phyloP scores from a whole-genome alignment of 1,140 invertebrate genomes.

The Apis florea region DNA sequence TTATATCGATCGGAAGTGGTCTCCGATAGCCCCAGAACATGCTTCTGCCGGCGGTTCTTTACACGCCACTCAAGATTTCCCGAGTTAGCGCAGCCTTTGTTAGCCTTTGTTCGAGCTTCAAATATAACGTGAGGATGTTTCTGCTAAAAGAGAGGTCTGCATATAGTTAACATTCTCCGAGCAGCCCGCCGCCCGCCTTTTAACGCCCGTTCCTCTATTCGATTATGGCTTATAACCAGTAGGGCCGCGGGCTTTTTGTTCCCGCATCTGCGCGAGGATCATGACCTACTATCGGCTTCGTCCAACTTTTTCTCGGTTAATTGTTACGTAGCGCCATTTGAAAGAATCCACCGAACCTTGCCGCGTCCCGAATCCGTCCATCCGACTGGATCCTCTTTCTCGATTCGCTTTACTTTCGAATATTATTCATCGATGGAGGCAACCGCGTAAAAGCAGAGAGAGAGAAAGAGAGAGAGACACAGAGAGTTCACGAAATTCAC shows the following conservation, averaged over 20 bases:
- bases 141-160: slow-evolving; percentile 88
- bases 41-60: slow-evolving; percentile 84
- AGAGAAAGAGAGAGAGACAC: too few species aligned
- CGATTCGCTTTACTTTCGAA: not conserved
- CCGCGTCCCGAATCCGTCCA: not conserved
- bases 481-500: too few species aligned
- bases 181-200: not conserved
- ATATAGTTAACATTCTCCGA: slow-evolving; percentile 73
- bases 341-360: not conserved
- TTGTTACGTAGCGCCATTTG: not conserved
- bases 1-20: slow-evolving; percentile 81
- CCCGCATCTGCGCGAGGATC: not conserved
- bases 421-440: too few species aligned
- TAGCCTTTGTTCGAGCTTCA: slow-evolving; percentile 92
- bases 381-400: not conserved
- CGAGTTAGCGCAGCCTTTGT: slow-evolving; percentile 93
- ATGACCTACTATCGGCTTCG: not conserved
- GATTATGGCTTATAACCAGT: not conserved
- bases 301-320: not conserved
- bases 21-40: slow-evolving; percentile 82
- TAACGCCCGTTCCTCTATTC: slow-evolving; percentile 4
- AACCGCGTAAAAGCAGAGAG: too few species aligned
- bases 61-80: slow-evolving; percentile 88
- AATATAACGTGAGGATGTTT: slow-evolving; percentile 98
- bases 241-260: not conserved